Conservation (phyloP, 2,113 vertebrate species). For the Osmerus mordax region DNA sequence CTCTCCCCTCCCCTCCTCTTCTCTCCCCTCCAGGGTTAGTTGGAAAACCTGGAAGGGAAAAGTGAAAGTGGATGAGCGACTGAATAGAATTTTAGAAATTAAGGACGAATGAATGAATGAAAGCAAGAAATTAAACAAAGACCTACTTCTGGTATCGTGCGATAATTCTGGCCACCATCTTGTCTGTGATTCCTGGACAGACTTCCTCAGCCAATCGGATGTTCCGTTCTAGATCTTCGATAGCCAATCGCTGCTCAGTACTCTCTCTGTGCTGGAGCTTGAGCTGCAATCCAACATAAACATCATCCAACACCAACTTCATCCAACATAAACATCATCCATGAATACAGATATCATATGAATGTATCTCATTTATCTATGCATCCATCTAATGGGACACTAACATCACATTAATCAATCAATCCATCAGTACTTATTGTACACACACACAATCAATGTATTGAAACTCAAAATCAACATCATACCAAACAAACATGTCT, state of each 20-base stretch:
- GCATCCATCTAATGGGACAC: no score
- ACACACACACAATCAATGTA: no score
- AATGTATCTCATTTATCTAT: no score
- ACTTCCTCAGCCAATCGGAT: conserved; percentile 86
- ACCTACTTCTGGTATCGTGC: conserved; percentile 81
- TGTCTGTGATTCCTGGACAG: conserved; percentile 93
- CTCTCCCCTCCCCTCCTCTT: neutral
- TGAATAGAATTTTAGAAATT: neutral
- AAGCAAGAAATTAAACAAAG: neutral
- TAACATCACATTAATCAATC: no score
- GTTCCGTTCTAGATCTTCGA: conserved; percentile 92
- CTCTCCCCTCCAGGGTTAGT: neutral
- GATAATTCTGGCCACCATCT: conserved; percentile 92
- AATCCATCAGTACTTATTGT: no score
- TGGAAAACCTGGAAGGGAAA: neutral
- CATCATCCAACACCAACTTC: neutral
- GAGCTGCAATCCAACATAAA: conserved; percentile 65
- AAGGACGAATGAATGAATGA: neutral
- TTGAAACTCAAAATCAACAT: no score
- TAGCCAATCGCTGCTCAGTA: conserved; percentile 78
- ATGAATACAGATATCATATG: neutral
- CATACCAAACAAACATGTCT: no score
- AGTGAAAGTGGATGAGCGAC: neutral
- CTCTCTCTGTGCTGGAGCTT: conserved; percentile 91
- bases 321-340: neutral